These are phyloP conservation scores for Hermatobates lingyangjiaoensis DNA, from an alignment of 1,140 invertebrate genomes.

Conservation along the genomic window DNA sequence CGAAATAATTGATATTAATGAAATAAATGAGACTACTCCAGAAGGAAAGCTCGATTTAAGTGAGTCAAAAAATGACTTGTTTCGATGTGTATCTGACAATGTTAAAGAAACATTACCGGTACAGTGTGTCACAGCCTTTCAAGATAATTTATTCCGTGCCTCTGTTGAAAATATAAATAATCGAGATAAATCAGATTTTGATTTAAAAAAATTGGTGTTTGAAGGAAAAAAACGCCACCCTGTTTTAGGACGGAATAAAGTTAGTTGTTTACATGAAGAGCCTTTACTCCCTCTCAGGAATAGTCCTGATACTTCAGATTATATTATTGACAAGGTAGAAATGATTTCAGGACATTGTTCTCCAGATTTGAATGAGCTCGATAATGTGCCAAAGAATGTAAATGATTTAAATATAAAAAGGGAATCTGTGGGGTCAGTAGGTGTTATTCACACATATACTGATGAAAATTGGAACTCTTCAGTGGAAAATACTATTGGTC, in stretches of 20 bases:
- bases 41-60: too few relatives aligned
- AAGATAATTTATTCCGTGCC: background rate
- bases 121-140: too few relatives aligned
- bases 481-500: background rate
- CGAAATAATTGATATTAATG: too few relatives aligned
- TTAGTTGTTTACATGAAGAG: background rate
- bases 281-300: background rate
- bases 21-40: too few relatives aligned
- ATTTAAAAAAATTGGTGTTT: background rate
- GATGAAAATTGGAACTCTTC: background rate
- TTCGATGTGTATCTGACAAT: too few relatives aligned
- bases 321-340: background rate
- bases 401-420: background rate
- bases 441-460: background rate
- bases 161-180: background rate
- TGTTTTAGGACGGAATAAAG: background rate
- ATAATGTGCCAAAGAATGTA: background rate
- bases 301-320: background rate
- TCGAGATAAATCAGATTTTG: background rate
- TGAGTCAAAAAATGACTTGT: too few relatives aligned
- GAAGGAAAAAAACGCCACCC: background rate
- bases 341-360: background rate
- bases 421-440: background rate
- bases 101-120: too few relatives aligned
- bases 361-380: background rate